Evolutionary conservation across 2,797 vertebrate genomes (phyloP), one percentile per base, ranked within the genome.

Genomic region (Pseudocheirus occidentalis): DNA sequence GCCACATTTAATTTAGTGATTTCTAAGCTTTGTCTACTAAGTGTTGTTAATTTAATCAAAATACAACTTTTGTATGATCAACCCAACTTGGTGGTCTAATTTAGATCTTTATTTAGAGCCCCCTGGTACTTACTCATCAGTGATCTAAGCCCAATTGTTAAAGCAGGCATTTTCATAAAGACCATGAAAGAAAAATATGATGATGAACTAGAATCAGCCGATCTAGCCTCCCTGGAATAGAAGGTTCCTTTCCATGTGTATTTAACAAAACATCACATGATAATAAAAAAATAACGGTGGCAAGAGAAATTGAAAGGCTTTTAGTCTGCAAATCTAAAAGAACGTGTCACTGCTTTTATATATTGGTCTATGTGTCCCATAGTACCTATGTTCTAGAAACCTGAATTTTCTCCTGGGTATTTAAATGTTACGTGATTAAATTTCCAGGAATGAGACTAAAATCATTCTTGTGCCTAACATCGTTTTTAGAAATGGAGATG

Each of bases 401-500:
- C 40, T 87, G 24, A 1, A 56, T 91, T 96, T 58, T 89, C 95
- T 94, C 90, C 58, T 95, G 95, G 46, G 90, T 93, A 9, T 95
- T 97, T 95, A 95, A 97, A 94, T 96, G 31, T 66, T 59, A 91
- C 92, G 59, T 95, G 90, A 97, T 97, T 97, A 95, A 96, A 93
- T 97, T 96, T 97, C 81, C 96, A 92, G 24, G 95, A 94, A 95
- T 91, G 18, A 31, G 56, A 52, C 95, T 91, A 93, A 95, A 94
- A 93, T 96, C 90, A 91, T 96, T 97, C 94, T 91, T 90, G 91
- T 95, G 73, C 21, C 89, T 95, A 73, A 95, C 1, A 31, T 89
- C 90, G 66, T 94, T 97, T 97, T 81, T 96, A 34, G 81, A 96
- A 98, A 97, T 96, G 96, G 95, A 96, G 56, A 95, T 92, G 57